Percentiles rank a stretch among this genome's conserved stretches.
Conservation (phyloP, 2,797 vertebrate species). For the Gymnoscopelus microlampas region DNA sequence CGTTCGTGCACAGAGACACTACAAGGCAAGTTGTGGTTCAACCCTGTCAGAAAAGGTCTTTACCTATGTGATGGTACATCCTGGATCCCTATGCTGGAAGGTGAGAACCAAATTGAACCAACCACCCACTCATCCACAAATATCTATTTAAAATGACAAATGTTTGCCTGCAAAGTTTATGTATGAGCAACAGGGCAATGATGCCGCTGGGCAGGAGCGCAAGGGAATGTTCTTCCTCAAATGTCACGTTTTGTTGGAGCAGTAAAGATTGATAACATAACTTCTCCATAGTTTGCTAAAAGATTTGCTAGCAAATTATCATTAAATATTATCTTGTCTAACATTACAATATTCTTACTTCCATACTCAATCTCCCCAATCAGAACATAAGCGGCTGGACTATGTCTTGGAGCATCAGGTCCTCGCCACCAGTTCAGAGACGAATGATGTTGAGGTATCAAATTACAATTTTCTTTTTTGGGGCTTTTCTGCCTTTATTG, state of each 20-base stretch:
- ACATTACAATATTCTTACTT: background rate
- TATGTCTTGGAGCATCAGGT: constrained; percentile 91
- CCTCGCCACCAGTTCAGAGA: constrained; percentile 89
- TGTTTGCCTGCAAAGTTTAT: background rate
- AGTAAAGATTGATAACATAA: too few relatives aligned
- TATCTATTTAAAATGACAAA: background rate
- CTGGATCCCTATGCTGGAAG: constrained; percentile 90
- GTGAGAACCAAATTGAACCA: constrained; percentile 67
- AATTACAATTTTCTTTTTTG: background rate
- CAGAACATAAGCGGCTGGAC: constrained; percentile 88
- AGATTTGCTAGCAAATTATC: background rate
- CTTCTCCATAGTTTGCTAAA: background rate
- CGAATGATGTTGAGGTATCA: constrained; percentile 88
- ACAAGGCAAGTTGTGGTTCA: constrained; percentile 90
- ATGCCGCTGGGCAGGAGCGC: too few relatives aligned
- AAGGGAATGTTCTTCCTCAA: too few relatives aligned
- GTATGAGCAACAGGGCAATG: too few relatives aligned
- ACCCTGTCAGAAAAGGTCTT: constrained; percentile 83
- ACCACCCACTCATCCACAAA: background rate
- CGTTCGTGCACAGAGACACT: constrained; percentile 79
- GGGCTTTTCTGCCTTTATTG: too few relatives aligned
- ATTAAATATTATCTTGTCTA: background rate
- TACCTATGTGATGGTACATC: constrained; percentile 86
- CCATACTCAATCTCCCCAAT: constrained; percentile 2
- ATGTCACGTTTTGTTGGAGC: too few relatives aligned